phyloP scores from a whole-genome alignment of 2,888 invertebrate genomes.

The Chydorus sphaericus region DNA sequence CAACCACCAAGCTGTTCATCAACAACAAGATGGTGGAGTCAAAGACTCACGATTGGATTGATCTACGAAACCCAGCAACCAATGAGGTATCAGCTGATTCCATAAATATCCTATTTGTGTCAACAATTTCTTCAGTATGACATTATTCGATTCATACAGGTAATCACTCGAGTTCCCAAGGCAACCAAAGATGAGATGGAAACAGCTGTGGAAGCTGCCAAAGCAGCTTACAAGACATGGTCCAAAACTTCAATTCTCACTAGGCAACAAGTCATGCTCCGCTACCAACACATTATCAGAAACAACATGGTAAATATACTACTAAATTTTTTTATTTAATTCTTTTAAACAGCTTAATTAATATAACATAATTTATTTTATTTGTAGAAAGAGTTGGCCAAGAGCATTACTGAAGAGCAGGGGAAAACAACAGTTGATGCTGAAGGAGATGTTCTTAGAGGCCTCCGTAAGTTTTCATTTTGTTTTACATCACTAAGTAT shows the following conservation, averaged over 20 bases:
- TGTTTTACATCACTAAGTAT: neutral
- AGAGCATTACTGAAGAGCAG: constrained; percentile 85
- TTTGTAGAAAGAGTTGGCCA: constrained; percentile 62
- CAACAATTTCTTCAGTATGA: neutral
- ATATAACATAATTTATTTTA: neutral
- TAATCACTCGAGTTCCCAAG: constrained; percentile 68
- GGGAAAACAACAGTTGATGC: constrained; percentile 95
- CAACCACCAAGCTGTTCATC: constrained; percentile 84
- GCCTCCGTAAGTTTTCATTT: constrained; percentile 74
- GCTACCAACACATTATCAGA: constrained; percentile 66
- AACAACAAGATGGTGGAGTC: constrained; percentile 89
- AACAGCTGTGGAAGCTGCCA: constrained; percentile 69
- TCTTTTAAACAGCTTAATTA: neutral
- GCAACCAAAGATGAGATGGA: constrained; percentile 78
- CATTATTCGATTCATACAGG: constrained; percentile 25
- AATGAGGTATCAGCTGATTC: constrained; percentile 57
- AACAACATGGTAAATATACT: constrained; percentile 50
- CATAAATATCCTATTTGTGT: neutral
- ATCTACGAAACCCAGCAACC: constrained; percentile 88
- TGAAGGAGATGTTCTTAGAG: constrained; percentile 93
- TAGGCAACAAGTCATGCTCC: constrained; percentile 85
- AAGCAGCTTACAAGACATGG: constrained; percentile 69
- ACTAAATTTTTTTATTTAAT: neutral
- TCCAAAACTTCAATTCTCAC: constrained; percentile 78
- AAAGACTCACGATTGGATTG: constrained; percentile 82